A percentile compares a stretch with the other conserved stretches of the same genome.
These are phyloP conservation scores for Dimorphilus gyrociliatus DNA, from an alignment of 2,888 invertebrate species.

Conservation along the genomic window DNA sequence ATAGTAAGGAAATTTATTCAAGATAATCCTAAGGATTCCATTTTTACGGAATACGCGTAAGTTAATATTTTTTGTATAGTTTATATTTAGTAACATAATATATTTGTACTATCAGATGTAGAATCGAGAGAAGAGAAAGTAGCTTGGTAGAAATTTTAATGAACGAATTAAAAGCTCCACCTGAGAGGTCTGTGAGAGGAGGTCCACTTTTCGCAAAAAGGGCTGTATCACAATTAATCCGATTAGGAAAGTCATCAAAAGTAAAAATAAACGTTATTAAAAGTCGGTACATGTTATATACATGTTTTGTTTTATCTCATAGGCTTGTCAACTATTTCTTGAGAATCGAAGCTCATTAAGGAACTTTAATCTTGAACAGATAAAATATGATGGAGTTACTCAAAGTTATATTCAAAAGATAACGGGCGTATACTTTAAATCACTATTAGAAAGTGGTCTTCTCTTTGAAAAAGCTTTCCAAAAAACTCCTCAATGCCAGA, in stretches of 20 bases:
- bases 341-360: constrained; percentile 63
- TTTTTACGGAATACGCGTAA: too few species aligned
- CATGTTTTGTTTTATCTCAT: constrained; percentile 5
- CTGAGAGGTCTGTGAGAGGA: constrained; percentile 75
- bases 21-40: too few species aligned
- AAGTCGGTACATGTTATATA: too few species aligned
- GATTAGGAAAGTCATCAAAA: constrained; percentile 50
- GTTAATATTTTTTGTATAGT: too few species aligned
- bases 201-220: constrained; percentile 63
- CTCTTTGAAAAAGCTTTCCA: constrained; percentile 68
- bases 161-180: constrained; percentile 70
- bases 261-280: constrained; percentile 15
- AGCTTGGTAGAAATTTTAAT: constrained; percentile 68
- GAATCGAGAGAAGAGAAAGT: constrained; percentile 32
- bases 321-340: constrained; percentile 66
- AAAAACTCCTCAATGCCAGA: too few species aligned
- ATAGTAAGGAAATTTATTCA: too few species aligned
- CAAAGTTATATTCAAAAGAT: constrained; percentile 61
- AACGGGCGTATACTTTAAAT: constrained; percentile 65
- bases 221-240: constrained; percentile 65
- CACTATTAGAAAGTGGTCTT: constrained; percentile 54
- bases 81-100: too few species aligned
- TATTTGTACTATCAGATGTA: too few species aligned
- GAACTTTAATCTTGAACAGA: constrained; percentile 60
- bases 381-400: constrained; percentile 42